A percentile compares a stretch with the other conserved stretches of the same genome.
These are phyloP conservation scores for Drosophila trapezifrons DNA, from an alignment of 1,140 invertebrate species.

Conservation along the genomic window DNA sequence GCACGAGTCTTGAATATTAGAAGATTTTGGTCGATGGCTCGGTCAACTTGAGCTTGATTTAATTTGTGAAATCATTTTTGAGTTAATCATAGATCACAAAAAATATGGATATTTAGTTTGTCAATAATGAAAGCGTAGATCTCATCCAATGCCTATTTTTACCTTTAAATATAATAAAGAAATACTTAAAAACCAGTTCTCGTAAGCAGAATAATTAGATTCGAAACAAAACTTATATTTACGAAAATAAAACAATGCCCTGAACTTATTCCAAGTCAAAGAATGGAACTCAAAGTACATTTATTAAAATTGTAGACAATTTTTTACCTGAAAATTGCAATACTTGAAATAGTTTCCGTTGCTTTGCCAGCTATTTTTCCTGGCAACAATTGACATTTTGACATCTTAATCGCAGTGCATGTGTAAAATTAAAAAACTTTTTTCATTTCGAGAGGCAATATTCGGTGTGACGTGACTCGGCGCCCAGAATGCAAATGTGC, in stretches of 20 bases:
- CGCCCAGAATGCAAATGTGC: conserved; percentile 46
- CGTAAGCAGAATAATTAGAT: no score
- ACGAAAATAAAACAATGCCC: no score
- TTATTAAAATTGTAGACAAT: conserved; percentile 6
- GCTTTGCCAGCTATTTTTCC: conserved; percentile 11
- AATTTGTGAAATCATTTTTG: no score
- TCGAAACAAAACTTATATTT: no score
- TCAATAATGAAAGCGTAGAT: no score
- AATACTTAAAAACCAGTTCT: no score
- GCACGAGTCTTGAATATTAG: conserved; percentile 46
- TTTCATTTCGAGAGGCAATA: conserved; percentile 45
- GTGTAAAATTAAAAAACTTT: conserved; percentile 64
- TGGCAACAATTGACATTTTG: conserved; percentile 54
- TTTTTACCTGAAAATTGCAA: neutral
- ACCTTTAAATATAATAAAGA: no score
- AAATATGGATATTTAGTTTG: no score
- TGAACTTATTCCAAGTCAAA: neutral
- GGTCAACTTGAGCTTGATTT: neutral
- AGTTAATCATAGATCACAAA: no score
- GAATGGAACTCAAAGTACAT: neutral
- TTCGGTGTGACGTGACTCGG: conserved; percentile 45
- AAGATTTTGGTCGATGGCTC: conserved; percentile 4
- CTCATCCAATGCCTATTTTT: no score
- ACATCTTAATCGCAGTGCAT: conserved; percentile 58
- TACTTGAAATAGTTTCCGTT: conserved; percentile 18